phyloP scores from a whole-genome alignment of 64 coral and sea anemone genomes.

The Montipora capricornis region DNA sequence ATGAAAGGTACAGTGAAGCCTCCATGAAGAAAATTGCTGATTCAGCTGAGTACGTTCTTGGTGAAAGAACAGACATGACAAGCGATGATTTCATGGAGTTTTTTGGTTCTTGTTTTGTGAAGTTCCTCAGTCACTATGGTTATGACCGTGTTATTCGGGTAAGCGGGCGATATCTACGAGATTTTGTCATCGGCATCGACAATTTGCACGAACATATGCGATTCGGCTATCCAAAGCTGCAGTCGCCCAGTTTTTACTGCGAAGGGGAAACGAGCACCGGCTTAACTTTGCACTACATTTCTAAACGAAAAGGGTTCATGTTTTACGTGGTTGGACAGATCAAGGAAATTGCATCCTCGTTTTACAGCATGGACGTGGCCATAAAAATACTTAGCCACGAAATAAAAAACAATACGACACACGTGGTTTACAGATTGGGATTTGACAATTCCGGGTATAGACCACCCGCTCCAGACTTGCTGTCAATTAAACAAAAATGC shows the following conservation, averaged over 20 bases:
- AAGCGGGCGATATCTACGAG: constrained; percentile 86
- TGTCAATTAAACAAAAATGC: constrained; percentile 33
- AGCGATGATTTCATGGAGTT: constrained; percentile 84
- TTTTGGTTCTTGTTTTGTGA: constrained; percentile 87
- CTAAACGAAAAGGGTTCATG: constrained; percentile 74
- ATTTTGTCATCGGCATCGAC: constrained; percentile 91
- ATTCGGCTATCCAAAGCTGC: constrained; percentile 87
- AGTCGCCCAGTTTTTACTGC: constrained; percentile 88
- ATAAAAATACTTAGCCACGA: constrained; percentile 76
- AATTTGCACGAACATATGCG: constrained; percentile 93
- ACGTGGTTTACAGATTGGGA: constrained; percentile 61
- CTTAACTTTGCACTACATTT: constrained; percentile 75
- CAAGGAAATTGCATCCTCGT: constrained; percentile 72
- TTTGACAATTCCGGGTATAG: constrained; percentile 78
- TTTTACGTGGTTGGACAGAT: constrained; percentile 88
- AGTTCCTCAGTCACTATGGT: constrained; percentile 89
- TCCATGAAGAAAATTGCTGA: constrained; percentile 76
- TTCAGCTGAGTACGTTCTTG: constrained; percentile 44
- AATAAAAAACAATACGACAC: constrained; percentile 27
- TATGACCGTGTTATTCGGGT: constrained; percentile 88
- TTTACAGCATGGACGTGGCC: constrained; percentile 74
- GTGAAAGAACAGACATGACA: constrained; percentile 64
- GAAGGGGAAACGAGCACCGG: constrained; percentile 77
- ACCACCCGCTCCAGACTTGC: constrained; percentile 36
- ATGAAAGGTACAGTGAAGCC: constrained; percentile 70